Evolutionary conservation across 2,113 vertebrate genomes (phyloP).

Genomic region (Phylloscopus trochilus): DNA sequence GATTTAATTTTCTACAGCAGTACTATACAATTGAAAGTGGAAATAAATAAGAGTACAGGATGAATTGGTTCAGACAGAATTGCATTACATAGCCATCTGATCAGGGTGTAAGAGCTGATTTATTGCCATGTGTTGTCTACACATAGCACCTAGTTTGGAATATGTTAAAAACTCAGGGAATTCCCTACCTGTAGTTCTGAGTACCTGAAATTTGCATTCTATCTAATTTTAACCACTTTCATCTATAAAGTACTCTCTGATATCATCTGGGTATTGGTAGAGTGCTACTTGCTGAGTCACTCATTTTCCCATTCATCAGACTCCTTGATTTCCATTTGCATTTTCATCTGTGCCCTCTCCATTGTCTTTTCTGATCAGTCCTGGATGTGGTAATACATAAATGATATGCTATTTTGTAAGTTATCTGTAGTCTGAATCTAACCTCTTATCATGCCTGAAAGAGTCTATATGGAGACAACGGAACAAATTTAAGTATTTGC

Average conservation of each 20-base stretch:
- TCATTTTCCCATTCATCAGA: neutral
- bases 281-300: neutral
- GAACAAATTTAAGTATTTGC: neutral
- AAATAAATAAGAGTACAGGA: neutral
- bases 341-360: neutral
- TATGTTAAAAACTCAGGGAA: neutral
- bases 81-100: neutral
- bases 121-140: neutral
- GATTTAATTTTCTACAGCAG: neutral
- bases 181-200: neutral
- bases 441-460: neutral
- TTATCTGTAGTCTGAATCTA: neutral
- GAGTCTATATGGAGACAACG: neutral
- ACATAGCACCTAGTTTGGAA: neutral
- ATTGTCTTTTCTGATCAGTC: neutral
- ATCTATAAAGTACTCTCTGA: neutral
- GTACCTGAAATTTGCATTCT: neutral
- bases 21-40: neutral
- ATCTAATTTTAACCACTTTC: neutral
- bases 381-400: neutral
- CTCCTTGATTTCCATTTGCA: neutral
- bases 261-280: neutral
- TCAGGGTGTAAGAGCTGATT: neutral
- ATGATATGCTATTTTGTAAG: neutral
- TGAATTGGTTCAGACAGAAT: neutral